Evolutionary conservation across 2,888 invertebrate genomes (phyloP), one percentile per base, ranked within the genome.

Genomic region (Bombylius discolor): DNA sequence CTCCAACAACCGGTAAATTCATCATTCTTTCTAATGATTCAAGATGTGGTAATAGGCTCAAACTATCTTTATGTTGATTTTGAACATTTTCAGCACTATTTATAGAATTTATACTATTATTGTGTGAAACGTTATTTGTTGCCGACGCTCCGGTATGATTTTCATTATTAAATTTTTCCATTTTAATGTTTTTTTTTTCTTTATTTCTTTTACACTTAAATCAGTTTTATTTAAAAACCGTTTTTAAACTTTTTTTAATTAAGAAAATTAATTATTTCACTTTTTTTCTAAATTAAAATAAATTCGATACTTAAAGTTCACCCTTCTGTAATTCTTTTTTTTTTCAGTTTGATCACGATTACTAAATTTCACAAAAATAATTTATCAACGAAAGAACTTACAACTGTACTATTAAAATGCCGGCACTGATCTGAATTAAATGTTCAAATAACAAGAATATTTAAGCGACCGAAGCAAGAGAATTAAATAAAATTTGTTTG

Each of bases 11-110:
- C 1, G 80, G 81, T 55, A 80, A 64, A 63, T 79, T 77, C 61
- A 78, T 73, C 65, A 81, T 76, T 58, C 79, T 73, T 63, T 80
- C 78, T 45, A 80, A 70, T 13, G 79, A 79, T 63, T 80, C 79
- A 69, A 81, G 67, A 63, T 78, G 74, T 47, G 74, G 72, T 62
- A 74, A 60, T 48, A 74, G 62, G 62, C 66, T 70, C 62, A 72
- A 68, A 45, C 68, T 65, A 66, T 73, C 72, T 67, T 57, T 56
- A 36, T 34, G 13, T n/a, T 33, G 5, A 46, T 44, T 42, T 33
- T 45, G 14, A 9, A 33, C 13, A 50, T 56, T 42, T 11, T 42
- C 11, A 11, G 8, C 11, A 42, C 8, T 42, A 42, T 42, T 23
- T 23, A 23, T 23, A 23, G 23, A 23, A 23, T 23, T 23, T 23